phyloP scores from a whole-genome alignment of 2,888 invertebrate genomes.

The Leucania comma region DNA sequence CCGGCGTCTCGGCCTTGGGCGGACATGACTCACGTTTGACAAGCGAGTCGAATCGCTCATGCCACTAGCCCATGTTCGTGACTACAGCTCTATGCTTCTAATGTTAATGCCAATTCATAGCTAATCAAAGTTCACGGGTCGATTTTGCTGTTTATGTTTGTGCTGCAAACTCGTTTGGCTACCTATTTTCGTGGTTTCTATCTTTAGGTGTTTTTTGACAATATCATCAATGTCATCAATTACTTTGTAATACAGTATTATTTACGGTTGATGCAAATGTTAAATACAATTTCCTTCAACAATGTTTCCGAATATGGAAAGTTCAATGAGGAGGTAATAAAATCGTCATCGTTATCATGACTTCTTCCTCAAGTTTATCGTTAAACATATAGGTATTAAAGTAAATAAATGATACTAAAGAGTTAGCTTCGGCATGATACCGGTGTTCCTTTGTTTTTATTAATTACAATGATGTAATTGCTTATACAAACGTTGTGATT shows the following conservation, averaged over 20 bases:
- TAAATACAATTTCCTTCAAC: background rate
- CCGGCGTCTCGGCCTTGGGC: constrained; percentile 85
- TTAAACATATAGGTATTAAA: constrained; percentile 39
- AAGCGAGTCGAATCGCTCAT: constrained; percentile 72
- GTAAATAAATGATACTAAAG: constrained; percentile 54
- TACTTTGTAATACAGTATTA: constrained; percentile 13
- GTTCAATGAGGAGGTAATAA: constrained; percentile 40
- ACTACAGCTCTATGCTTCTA: constrained; percentile 67
- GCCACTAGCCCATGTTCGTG: constrained; percentile 68
- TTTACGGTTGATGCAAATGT: constrained; percentile 4
- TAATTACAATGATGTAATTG: constrained; percentile 69
- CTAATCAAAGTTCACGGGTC: constrained; percentile 72
- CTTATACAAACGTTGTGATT: constrained; percentile 65
- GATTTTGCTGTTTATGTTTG: constrained; percentile 60
- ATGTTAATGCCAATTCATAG: constrained; percentile 66
- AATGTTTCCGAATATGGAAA: constrained; percentile 12
- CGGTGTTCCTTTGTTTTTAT: constrained; percentile 68
- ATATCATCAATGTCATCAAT: constrained; percentile 1
- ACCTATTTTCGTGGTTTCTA: constrained; percentile 36
- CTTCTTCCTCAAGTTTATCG: constrained; percentile 59
- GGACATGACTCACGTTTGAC: constrained; percentile 78
- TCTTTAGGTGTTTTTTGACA: constrained; percentile 26
- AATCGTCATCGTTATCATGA: constrained; percentile 28
- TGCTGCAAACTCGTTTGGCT: constrained; percentile 51
- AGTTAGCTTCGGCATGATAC: constrained; percentile 51